Base-by-base conservation (phyloP, 1,140 invertebrate species). In the Anastrepha ludens region DNA sequence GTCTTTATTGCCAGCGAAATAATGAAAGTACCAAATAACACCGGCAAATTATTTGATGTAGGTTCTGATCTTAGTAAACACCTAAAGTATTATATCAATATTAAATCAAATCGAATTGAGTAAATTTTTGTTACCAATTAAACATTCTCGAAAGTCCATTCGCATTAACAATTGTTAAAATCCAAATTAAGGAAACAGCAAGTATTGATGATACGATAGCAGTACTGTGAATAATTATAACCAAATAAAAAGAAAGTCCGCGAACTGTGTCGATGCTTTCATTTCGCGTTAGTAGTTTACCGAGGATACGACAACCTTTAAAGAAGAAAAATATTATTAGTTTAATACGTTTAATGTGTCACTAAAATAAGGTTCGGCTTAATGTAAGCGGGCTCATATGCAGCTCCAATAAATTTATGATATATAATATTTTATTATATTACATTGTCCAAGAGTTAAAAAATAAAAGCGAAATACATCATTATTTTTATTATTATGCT, bases 11-110 rank as follows among this genome's bases (percentile, higher is more conserved):
- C 91, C 41, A 92, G 89, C 17, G 90, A 90, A 85, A 94, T 90
- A 3, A 93, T 90, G 3, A 93, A 65, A 4, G 93, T 90, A 29
- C 91, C 93, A 44, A 90, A 92, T 0, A 92, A 90, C 11, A 93
- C 91, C 1, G 93, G 91, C 92, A 94, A 60, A 64, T 91, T 88
- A 90, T 11, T 87, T 88, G 41, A 86, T 41, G 17, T 89, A n/a
- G 11, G 89, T 89, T 5, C 89, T 90, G 2, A 91, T 44, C 5
- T 67, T 41, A 15, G 15, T 13, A 62, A 58, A 47, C 59, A 59
- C n/a, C 29, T 86, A 20, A 11, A 47, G 29, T 39, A 60, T 39
- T n/a, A 85, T n/a, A 4, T 58, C 17, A 64, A 29, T 50, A 44
- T 3, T 17, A 44, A 85, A 44, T 64, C 39, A 9, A 44, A 64